Evolutionary conservation across 2,113 vertebrate genomes (phyloP).

Genomic region (Siniperca chuatsi): DNA sequence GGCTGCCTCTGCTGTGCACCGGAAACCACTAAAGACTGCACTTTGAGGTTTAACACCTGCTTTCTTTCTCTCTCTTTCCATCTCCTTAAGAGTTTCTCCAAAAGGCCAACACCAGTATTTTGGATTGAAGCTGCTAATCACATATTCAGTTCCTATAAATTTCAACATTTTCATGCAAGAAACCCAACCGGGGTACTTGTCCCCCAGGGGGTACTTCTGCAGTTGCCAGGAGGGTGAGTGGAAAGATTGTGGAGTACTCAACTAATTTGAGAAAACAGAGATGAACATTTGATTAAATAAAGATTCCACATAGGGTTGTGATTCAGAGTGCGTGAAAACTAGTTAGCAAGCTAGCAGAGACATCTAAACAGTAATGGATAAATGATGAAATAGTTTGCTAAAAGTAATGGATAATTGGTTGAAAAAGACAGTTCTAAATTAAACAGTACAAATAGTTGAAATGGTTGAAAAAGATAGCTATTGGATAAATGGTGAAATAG

Average conservation of each 20-base stretch:
- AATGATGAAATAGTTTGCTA: background rate
- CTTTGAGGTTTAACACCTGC: conserved; percentile 37
- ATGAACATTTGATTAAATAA: no score
- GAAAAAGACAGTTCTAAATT: no score
- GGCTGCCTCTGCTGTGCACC: background rate
- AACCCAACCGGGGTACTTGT: no score
- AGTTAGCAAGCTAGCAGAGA: background rate
- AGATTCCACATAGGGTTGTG: no score
- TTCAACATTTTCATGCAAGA: background rate
- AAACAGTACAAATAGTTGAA: no score
- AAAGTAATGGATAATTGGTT: background rate
- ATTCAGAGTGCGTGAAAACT: no score
- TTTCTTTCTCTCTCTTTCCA: conserved; percentile 19
- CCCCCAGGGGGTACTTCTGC: no score
- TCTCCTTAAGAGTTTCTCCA: background rate
- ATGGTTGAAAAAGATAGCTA: background rate
- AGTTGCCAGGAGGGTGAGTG: no score
- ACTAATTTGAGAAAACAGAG: no score
- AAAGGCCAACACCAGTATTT: conserved; percentile 9
- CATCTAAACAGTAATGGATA: background rate
- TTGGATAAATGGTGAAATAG: background rate
- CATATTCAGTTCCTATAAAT: background rate
- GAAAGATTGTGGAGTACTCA: no score
- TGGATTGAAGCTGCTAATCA: background rate
- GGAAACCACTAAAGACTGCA: conserved; percentile 27